Conservation (phyloP, 2,888 invertebrate genomes). For the Sussaba pulchella region DNA sequence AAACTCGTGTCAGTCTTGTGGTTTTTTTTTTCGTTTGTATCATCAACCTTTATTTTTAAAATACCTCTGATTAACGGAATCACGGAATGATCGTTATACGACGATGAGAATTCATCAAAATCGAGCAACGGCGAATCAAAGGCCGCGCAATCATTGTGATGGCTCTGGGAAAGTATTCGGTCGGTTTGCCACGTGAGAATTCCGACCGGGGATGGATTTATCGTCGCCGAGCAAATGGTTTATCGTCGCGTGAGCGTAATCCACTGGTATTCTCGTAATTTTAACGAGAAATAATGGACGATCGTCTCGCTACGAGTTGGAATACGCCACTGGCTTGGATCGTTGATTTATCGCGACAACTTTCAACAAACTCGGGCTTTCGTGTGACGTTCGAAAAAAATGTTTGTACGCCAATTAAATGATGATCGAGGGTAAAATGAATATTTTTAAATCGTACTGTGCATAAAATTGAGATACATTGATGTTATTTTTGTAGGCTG, state of each 20-base stretch:
- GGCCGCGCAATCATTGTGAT: not conserved
- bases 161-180: not conserved
- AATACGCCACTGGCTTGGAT: not conserved
- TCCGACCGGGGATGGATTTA: slow-evolving; percentile 36
- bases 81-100: not conserved
- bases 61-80: no score
- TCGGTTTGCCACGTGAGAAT: not conserved
- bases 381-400: not conserved
- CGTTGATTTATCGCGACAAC: not conserved
- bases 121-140: not conserved
- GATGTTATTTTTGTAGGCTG: not conserved
- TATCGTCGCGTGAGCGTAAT: slow-evolving; percentile 55
- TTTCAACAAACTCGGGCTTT: not conserved
- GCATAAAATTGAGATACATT: not conserved
- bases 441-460: not conserved
- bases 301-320: not conserved
- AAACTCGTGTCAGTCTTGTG: no score
- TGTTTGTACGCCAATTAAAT: not conserved
- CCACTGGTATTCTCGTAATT: slow-evolving; percentile 26
- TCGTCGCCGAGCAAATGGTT: slow-evolving; percentile 28
- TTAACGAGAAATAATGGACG: slow-evolving; percentile 21
- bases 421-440: not conserved
- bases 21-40: no score
- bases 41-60: no score
- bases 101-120: slow-evolving; percentile 20